Conservation (phyloP, 2,888 invertebrate genomes). For the Erebia aethiops region DNA sequence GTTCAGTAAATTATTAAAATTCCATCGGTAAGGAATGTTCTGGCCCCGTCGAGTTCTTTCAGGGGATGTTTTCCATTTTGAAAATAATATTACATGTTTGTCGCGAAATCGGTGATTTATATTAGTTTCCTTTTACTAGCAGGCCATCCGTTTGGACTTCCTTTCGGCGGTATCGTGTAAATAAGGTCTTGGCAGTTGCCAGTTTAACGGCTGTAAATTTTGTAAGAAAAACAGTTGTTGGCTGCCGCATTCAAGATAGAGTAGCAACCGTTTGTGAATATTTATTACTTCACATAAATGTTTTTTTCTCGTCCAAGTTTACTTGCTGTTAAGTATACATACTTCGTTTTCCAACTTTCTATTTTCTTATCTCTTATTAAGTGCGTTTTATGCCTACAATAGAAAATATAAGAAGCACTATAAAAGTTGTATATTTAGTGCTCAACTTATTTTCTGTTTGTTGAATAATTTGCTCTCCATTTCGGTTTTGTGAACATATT, state of each 20-base stretch:
- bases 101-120: conserved; percentile 75
- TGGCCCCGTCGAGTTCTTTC: conserved; percentile 43
- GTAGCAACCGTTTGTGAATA: conserved; percentile 55
- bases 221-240: conserved; percentile 56
- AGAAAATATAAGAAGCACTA: too few species aligned
- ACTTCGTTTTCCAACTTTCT: not conserved
- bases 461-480: too few species aligned
- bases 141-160: conserved; percentile 71
- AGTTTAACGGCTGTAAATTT: conserved; percentile 72
- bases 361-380: not conserved
- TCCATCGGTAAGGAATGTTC: conserved; percentile 56
- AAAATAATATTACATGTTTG: conserved; percentile 67
- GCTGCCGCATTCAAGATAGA: conserved; percentile 36
- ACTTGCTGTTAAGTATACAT: not conserved
- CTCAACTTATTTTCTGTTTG: too few species aligned
- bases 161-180: conserved; percentile 70
- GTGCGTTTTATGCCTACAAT: too few species aligned
- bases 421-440: too few species aligned
- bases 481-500: too few species aligned
- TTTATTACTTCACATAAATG: conserved; percentile 46
- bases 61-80: conserved; percentile 58
- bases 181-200: conserved; percentile 69
- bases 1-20: conserved; percentile 56
- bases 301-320: conserved; percentile 15
- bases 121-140: conserved; percentile 64